Base-by-base conservation (phyloP, 2,113 vertebrate species). In the Urocynchramus pylzowi region DNA sequence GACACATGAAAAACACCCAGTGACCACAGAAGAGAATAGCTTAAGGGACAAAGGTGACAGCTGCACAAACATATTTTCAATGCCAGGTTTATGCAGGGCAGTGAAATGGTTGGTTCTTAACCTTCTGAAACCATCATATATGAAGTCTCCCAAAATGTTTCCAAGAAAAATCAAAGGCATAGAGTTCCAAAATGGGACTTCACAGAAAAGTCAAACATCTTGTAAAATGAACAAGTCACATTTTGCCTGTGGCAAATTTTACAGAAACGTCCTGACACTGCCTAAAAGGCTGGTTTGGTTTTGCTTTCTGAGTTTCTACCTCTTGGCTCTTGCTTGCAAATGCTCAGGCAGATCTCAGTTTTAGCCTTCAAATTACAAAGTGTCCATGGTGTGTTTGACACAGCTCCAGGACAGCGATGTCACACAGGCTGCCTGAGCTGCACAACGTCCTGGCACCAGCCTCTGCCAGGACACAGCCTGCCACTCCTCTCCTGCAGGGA, bases 321-420 rank as follows among this genome's bases (percentile, higher is more conserved):
- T 96, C 96, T 87, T 84, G 91, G 86, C 94, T 94, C 76, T 67
- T 35, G 37, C 79, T 76, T 47, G 49, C 37, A 52, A 94, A 88
- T 2, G 39, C 88, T 94, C 57, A 76, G 90, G 95, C 94, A 96
- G 87, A 90, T 82, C 77, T 94, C 95, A 83, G 94, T 96, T 97
- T 97, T 95, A 96, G 96, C 95, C 73, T 95, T 82, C 92, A 97
- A 97, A 97, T 97, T 97, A 97, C 96, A 97, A 96, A 95, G 94
- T 84, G 39, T 18, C 83, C 85, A 3, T 80, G 84, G 91, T 6
- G 79, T 60, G 60, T 82, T 96, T 97, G 97, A 91, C 93, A 78
- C 8, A 0, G 94, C 64, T 97, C 96, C 97, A 97, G 84, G 20
- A 54, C 23, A 10, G 59, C 42, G 16, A 44, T 50, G 76, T 77